Base-by-base conservation (phyloP, 2,888 invertebrate genomes). In the Candidula unifasciata region DNA sequence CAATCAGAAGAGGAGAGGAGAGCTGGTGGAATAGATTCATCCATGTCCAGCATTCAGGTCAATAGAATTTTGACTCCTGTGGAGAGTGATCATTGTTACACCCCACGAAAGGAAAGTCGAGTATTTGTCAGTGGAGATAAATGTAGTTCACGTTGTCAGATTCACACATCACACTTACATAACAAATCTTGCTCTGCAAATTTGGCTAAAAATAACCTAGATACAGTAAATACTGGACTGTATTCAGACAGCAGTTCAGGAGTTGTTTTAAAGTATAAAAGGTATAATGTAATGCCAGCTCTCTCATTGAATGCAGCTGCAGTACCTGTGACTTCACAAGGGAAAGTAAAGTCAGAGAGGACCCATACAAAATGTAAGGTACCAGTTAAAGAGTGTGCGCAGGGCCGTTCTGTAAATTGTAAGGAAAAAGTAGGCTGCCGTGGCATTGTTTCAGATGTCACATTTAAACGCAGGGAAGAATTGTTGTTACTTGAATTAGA, bases 31-130 rank as follows among this genome's bases (percentile, higher is more conserved):
- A 85, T 90, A 8, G 91, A 92, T 85, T 89, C 89, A 24, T 92
- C 93, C 24, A 91, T 92, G 91, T 89, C 91, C 18, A 91, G 91
- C 87, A 92, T 93, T 76, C 91, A 91, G 74, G 90, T 93, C 80
- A 93, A 92, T 86, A 87, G 88, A 69, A 90, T 91, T 37, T 87
- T 92, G 24, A 90, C 90, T 37, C 86, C 87, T 37, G 87, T 85
- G 18, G 76, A 54, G 27, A 27, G 33, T 18, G 80, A 84, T 24
- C 44, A 37, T 24, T 54, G 54, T 71, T 80, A 74, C 52, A 13
- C 60, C 33, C 30, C 76, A 37, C 37, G 37, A 13, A 30, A 68
- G n/a, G 74, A 68, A 27, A 27, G 27, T 76, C 82, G 73, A 54
- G 33, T 79, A 52, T 82, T 82, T 54, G 64, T 85, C 71, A 78